Evolutionary conservation across 2,888 invertebrate genomes (phyloP), one percentile per base, ranked within the genome.

Genomic region (Synanthedon myopaeformis): DNA sequence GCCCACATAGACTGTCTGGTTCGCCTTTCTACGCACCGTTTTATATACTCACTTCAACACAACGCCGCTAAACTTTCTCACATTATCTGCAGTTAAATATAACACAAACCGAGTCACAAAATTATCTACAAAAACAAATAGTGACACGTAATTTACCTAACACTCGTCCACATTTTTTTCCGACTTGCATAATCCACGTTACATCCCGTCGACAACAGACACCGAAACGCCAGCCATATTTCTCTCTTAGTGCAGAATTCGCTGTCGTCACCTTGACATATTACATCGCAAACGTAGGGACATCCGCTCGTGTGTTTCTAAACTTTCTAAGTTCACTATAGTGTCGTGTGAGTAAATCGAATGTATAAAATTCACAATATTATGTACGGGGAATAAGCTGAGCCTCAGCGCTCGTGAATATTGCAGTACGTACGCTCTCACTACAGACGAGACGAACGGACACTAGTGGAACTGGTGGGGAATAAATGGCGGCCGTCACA

Each of bases 111-210:
- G 35, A 35, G 6, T 4, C 45, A 45, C 14, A 6, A 5, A 4
- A 13, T 17, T 49, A 23, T 49, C 49, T 23, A 5, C 5, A 61
- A 62, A 55, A 60, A 58, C 66, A 69, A 35, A 35, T 35, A 35
- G 10, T 35, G 35, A 35, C 35, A 35, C 35, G 35, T 64, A 51
- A 63, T 84, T 84, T 84, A 85, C 84, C 85, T 82, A 82, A 82
- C 72, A 79, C 70, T 75, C 74, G 74, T 76, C 74, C 80, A 81
- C 79, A 85, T 84, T 78, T 76, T 78, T 73, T 72, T 76, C 76
- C 79, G 78, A 79, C 84, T 84, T 83, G 86, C 84, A 83, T 84
- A 85, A 83, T 87, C 79, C 82, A 79, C 74, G 75, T 77, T 83
- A 82, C 83, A 82, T 78, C 74, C 76, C 80, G 74, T 82, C 82